Conservation (phyloP, 2,888 invertebrate genomes). For the Eupithecia dodoneata region DNA sequence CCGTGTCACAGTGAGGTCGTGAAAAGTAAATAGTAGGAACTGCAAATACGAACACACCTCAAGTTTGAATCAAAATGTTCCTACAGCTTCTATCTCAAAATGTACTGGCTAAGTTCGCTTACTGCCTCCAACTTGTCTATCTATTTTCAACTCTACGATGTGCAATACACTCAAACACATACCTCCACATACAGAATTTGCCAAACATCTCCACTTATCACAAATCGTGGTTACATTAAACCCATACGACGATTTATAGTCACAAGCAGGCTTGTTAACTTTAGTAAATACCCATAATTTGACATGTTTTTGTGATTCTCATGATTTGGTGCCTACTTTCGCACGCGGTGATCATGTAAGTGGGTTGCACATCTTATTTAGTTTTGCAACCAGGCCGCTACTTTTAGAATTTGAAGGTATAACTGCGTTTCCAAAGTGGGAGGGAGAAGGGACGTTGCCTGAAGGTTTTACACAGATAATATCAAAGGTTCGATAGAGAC, state of each 20-base stretch:
- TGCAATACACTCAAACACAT: not conserved
- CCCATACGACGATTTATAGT: slow-evolving; percentile 19
- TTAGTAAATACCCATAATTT: slow-evolving; percentile 31
- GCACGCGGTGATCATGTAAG: slow-evolving; percentile 29
- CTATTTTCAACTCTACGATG: not conserved
- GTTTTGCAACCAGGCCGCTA: slow-evolving; percentile 30
- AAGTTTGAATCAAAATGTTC: too few species aligned
- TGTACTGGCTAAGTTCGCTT: too few species aligned
- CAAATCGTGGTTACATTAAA: slow-evolving; percentile 21
- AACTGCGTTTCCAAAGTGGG: not conserved
- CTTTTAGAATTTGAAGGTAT: slow-evolving; percentile 21
- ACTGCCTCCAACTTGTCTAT: not conserved
- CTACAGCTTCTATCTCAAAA: too few species aligned
- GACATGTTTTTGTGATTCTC: slow-evolving; percentile 28
- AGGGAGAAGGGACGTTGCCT: not conserved
- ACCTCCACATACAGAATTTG: slow-evolving; percentile 14
- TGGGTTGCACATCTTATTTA: slow-evolving; percentile 23
- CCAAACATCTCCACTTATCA: slow-evolving; percentile 28
- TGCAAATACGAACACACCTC: too few species aligned
- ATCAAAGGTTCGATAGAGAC: not conserved
- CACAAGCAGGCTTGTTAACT: slow-evolving; percentile 25
- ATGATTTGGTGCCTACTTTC: slow-evolving; percentile 15
- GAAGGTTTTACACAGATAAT: not conserved
- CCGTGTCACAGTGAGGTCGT: too few species aligned
- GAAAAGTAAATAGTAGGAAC: too few species aligned